These are phyloP conservation scores for Sminthurinus signatus DNA, from an alignment of 1,140 invertebrate genomes.

Conservation along the genomic window DNA sequence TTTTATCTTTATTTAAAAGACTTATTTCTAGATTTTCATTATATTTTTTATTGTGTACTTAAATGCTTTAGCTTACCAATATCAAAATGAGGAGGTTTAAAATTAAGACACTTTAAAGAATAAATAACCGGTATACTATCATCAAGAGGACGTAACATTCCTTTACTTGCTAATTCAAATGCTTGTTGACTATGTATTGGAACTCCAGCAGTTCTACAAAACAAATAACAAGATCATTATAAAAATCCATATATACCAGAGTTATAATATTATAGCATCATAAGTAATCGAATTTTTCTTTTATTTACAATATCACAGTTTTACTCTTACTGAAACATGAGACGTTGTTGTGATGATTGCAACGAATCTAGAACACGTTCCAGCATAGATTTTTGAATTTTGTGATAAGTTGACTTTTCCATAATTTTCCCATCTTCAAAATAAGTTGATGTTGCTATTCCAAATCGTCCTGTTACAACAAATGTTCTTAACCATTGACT, in stretches of 20 bases:
- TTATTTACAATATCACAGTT: neutral
- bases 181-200: conserved; percentile 76
- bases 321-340: conserved; percentile 71
- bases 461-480: conserved; percentile 69
- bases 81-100: conserved; percentile 74
- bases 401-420: conserved; percentile 62
- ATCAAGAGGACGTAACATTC: conserved; percentile 64
- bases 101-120: conserved; percentile 74
- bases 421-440: conserved; percentile 64
- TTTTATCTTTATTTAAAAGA: neutral
- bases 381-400: conserved; percentile 59
- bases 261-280: too few relatives aligned
- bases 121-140: conserved; percentile 71
- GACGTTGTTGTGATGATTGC: conserved; percentile 71
- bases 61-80: conserved; percentile 55
- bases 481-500: conserved; percentile 59
- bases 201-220: conserved; percentile 62
- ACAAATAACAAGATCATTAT: too few relatives aligned
- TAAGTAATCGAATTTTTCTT: too few relatives aligned
- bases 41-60: too few relatives aligned
- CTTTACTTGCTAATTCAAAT: conserved; percentile 75
- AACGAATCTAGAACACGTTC: conserved; percentile 65
- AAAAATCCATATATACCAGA: too few relatives aligned
- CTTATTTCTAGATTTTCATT: neutral
- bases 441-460: conserved; percentile 67